Base-by-base conservation (phyloP, 2,113 vertebrate genomes). In the Microtus oregoni region DNA sequence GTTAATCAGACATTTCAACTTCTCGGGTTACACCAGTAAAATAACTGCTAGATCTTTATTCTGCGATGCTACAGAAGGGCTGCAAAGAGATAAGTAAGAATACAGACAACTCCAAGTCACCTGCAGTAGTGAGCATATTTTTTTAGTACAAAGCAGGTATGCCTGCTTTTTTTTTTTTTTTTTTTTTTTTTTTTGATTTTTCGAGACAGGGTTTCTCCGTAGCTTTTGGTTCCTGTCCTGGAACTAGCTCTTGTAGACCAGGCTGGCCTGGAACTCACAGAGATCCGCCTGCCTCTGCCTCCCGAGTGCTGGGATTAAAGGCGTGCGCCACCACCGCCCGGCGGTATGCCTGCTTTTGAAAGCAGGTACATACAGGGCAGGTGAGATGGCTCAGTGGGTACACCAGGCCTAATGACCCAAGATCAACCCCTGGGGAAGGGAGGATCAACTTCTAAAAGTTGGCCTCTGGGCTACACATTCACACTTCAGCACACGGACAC, bases 1-100 rank as follows among this genome's bases (percentile, higher is more conserved):
- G 85, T 92, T 83, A 88, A 86, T 79, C 76, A 93, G 77, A 70
- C 28, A 90, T 76, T 89, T 89, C 94, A 91, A 58, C 67, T 92
- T 93, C 83, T 91, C 91, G 73, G 8, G 24, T 38, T 58, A 9
- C 35, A 55, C 55, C 73, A 76, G 65, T 50, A 95, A 94, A 96
- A 82, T 91, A 89, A 73, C 30, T 76, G 55, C 50, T 85, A 83
- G 58, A 4, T 82, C 38, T 86, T 19, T 61, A 68, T 85, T 89
- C 35, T 32, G 32, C 1, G 30, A 32, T 52, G 47, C 26, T 24
- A 47, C 52, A 58, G n/a, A 65, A 12, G 28, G 47, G 15, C 4
- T 79, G 90, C 58, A 61, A 13, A 50, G 10, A 70, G 90, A 88
- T 75, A 88, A 91, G 77, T 85, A 91, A 91, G 58, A 91, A 32